Base-by-base conservation (phyloP, 2,888 invertebrate species). In the Drosophila fulvimacula region DNA sequence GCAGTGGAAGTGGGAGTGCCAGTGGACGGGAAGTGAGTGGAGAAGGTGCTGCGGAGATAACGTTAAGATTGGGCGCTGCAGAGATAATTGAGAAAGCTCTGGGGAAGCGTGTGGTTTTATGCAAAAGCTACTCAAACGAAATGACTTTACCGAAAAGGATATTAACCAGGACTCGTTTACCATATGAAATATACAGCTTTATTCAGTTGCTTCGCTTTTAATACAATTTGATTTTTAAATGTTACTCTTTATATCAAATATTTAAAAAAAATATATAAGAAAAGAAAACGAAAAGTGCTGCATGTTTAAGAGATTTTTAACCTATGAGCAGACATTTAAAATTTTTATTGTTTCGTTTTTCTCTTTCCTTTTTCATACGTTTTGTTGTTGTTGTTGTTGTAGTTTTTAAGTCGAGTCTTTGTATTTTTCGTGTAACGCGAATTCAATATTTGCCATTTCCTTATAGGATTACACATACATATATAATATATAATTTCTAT, bases 131-230 rank as follows among this genome's bases (percentile, higher is more conserved):
- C 27, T 24, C 59, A 77, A 78, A 73, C 32, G 44, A 53, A 74
- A 60, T 49, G 60, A 68, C 74, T 38, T 67, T 64, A 42, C 59
- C 34, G 62, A 56, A 44, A 46, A 15, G 34, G 24, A 38, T 46
- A 63, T 63, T 60, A 38, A 56, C 64, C 30, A 21, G 24, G 52
- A 30, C 36, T 46, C 30, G 52, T 53, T 83, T 89, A 88, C 82
- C 82, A 88, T 84, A 89, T 84, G 82, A 89, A 83, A 84, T 83
- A 88, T 74, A 82, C 87, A 86, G 82, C 84, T 83, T 89, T 88
- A 83, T 89, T 83, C 82, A 87, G 63, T 87, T 82, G 58, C 60
- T 73, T 69, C 63, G 73, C 62, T 44, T 46, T 68, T 73, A 83
- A 88, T 84, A 84, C 83, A 84, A 65, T 69, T 79, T 63, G 42